These are phyloP conservation scores for Catocala nupta DNA, from an alignment of 2,888 invertebrate species.

Conservation along the genomic window DNA sequence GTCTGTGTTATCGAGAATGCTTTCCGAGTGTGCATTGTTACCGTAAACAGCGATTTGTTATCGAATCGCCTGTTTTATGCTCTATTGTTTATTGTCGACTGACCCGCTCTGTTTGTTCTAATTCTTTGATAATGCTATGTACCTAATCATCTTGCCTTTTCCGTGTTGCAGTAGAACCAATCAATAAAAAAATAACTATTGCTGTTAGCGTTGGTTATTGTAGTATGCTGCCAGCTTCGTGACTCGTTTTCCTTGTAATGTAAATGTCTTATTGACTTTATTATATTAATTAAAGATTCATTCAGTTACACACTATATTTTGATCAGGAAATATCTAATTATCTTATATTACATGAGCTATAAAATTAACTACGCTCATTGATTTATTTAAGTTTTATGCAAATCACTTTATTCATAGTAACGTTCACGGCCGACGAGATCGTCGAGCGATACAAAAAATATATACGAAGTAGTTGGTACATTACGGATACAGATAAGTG, in stretches of 20 bases:
- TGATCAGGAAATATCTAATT: neutral
- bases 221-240: slow-evolving; percentile 17
- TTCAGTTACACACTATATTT: neutral
- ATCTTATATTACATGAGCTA: neutral
- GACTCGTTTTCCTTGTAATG: neutral
- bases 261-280: no score
- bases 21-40: slow-evolving; percentile 63
- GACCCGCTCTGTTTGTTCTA: slow-evolving; percentile 57
- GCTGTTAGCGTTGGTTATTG: slow-evolving; percentile 10
- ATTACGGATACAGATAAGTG: slow-evolving; percentile 15
- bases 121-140: slow-evolving; percentile 49
- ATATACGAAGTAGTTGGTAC: slow-evolving; percentile 10
- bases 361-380: slow-evolving; percentile 12
- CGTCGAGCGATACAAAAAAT: neutral
- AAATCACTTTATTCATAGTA: slow-evolving; percentile 18
- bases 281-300: no score
- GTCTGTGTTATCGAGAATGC: slow-evolving; percentile 61
- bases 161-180: slow-evolving; percentile 17
- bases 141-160: slow-evolving; percentile 47
- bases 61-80: slow-evolving; percentile 64
- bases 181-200: neutral
- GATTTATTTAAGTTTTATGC: slow-evolving; percentile 15
- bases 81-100: slow-evolving; percentile 66
- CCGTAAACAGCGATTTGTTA: slow-evolving; percentile 63
- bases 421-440: slow-evolving; percentile 30